Evolutionary conservation across 2,888 invertebrate genomes (phyloP).

Genomic region (Lacanobia oleracea): DNA sequence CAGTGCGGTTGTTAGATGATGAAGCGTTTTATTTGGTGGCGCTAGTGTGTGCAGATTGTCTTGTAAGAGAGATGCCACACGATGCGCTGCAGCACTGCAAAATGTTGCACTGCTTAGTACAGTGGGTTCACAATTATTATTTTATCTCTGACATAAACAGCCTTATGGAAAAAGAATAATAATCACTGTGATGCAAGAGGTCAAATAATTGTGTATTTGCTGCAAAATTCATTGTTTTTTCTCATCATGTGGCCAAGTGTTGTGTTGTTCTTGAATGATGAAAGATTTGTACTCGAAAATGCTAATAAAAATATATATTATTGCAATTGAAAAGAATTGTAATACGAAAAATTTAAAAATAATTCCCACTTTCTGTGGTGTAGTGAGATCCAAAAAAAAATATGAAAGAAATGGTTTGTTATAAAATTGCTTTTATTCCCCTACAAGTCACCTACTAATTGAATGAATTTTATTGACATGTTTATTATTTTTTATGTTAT

Average conservation of each 20-base stretch:
- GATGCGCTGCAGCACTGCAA: not conserved
- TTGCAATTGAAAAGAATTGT: not conserved
- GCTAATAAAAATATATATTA: too few species aligned
- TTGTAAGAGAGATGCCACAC: constrained; percentile 2
- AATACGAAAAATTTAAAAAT: not conserved
- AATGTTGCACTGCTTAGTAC: not conserved
- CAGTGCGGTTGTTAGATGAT: constrained; percentile 73
- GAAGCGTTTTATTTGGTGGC: constrained; percentile 13
- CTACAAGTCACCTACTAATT: too few species aligned
- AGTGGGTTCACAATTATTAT: not conserved
- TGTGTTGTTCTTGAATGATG: not conserved
- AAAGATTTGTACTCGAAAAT: constrained; percentile 11
- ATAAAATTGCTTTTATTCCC: not conserved
- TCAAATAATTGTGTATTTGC: not conserved
- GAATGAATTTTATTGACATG: not conserved
- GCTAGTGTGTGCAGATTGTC: constrained; percentile 22
- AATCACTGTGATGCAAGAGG: not conserved
- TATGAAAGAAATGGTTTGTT: not conserved
- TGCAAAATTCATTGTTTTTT: not conserved
- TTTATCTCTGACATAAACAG: not conserved
- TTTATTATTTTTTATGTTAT: not conserved
- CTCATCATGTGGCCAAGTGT: not conserved
- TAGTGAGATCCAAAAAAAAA: too few species aligned
- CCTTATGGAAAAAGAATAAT: not conserved
- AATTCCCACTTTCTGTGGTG: not conserved